phyloP scores from a whole-genome alignment of 1,140 invertebrate genomes.

The Aphidius ervi region DNA sequence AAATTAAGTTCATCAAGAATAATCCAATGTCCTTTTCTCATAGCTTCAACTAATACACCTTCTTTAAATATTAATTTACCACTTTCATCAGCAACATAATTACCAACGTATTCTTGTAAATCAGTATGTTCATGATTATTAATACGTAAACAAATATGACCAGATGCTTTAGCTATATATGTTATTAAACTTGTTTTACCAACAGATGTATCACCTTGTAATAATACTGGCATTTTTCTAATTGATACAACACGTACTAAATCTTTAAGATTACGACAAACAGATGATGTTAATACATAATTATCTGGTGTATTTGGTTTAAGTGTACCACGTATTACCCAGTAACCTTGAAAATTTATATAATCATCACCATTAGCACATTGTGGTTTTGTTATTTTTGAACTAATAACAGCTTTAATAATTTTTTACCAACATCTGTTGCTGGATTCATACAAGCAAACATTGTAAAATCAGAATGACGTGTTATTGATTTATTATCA shows the following conservation, averaged over 20 bases:
- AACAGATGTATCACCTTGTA: constrained; percentile 97
- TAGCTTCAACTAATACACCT: constrained; percentile 92
- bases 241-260: constrained; percentile 86
- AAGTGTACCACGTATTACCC: constrained; percentile 72
- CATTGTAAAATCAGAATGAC: constrained; percentile 87
- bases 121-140: constrained; percentile 99
- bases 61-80: constrained; percentile 93
- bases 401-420: constrained; percentile 61
- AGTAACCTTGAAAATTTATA: constrained; percentile 87
- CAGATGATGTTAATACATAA: constrained; percentile 89
- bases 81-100: constrained; percentile 78
- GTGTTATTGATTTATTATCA: constrained; percentile 72
- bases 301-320: constrained; percentile 63
- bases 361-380: constrained; percentile 51
- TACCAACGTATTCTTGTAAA: constrained; percentile 93
- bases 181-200: constrained; percentile 97
- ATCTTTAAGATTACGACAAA: constrained; percentile 85
- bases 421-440: constrained; percentile 97
- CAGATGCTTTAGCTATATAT: constrained; percentile 86
- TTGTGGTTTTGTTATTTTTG: constrained; percentile 69
- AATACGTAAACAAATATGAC: constrained; percentile 92
- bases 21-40: constrained; percentile 97
- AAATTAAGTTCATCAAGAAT: constrained; percentile 99
- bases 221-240: constrained; percentile 81
- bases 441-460: constrained; percentile 99